Conservation (phyloP, 2,888 invertebrate species). For the Camptogramma bilineatum region DNA sequence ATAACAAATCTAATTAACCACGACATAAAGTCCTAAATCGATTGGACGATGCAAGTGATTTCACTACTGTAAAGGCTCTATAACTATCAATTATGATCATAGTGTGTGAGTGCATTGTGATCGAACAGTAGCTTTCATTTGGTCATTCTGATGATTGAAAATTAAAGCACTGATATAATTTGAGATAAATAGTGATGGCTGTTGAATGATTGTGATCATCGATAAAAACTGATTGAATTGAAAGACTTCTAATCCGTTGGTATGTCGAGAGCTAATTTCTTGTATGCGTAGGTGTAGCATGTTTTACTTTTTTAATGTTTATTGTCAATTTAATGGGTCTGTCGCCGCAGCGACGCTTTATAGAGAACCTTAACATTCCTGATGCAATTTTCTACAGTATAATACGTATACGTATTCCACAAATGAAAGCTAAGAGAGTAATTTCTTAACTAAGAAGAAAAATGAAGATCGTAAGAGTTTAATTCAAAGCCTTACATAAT, state of each 20-base stretch:
- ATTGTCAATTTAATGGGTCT: background rate
- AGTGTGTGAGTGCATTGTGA: constrained; percentile 81
- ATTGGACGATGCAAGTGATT: constrained; percentile 59
- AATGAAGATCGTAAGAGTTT: too few relatives aligned
- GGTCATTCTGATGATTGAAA: constrained; percentile 79
- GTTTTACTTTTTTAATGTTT: background rate
- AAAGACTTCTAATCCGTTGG: constrained; percentile 24
- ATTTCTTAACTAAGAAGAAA: too few relatives aligned
- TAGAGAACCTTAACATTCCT: background rate
- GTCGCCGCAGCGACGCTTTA: too few relatives aligned
- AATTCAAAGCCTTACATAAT: too few relatives aligned
- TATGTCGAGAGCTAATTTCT: constrained; percentile 24
- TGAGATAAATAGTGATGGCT: constrained; percentile 72
- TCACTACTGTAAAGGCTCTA: constrained; percentile 82
- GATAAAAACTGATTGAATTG: constrained; percentile 37
- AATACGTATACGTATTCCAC: too few relatives aligned
- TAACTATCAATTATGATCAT: constrained; percentile 84
- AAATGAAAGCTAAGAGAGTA: too few relatives aligned
- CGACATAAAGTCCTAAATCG: constrained; percentile 53
- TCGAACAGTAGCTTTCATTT: constrained; percentile 82
- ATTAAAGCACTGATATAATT: constrained; percentile 85
- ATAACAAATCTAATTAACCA: constrained; percentile 50
- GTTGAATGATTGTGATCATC: constrained; percentile 30
- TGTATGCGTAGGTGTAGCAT: constrained; percentile 24
- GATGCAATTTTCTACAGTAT: too few relatives aligned